A percentile compares a stretch with the other conserved stretches of the same genome.
These are phyloP conservation scores for Deilephila porcellus DNA, from an alignment of 2,888 invertebrate genomes.

Conservation along the genomic window DNA sequence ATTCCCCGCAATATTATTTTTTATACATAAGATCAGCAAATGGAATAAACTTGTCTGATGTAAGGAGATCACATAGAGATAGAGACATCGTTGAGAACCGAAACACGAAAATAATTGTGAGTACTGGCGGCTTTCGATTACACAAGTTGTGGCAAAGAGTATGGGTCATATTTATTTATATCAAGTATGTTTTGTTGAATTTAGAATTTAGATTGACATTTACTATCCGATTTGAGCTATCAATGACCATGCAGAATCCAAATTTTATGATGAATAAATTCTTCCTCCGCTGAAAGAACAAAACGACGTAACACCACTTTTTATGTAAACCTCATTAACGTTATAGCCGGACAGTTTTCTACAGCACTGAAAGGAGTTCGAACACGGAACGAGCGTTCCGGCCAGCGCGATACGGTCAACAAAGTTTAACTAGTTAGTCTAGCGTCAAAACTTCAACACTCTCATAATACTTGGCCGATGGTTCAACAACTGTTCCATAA, in stretches of 20 bases:
- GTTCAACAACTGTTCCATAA: constrained; percentile 12
- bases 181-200: too few relatives aligned
- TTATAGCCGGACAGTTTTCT: not conserved
- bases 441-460: constrained; percentile 21
- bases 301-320: not conserved
- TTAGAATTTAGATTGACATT: too few relatives aligned
- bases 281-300: not conserved
- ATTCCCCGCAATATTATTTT: not conserved
- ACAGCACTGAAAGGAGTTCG: not conserved
- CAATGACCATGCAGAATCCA: too few relatives aligned
- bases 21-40: not conserved
- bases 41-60: too few relatives aligned
- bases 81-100: too few relatives aligned
- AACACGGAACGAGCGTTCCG: not conserved
- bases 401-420: not conserved
- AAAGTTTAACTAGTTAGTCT: constrained; percentile 16
- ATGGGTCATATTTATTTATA: too few relatives aligned
- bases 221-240: too few relatives aligned
- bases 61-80: too few relatives aligned
- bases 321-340: constrained; percentile 5
- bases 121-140: too few relatives aligned
- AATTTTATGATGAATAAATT: too few relatives aligned
- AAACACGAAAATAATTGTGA: too few relatives aligned
- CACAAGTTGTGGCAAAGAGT: too few relatives aligned
- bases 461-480: constrained; percentile 7